Evolutionary conservation across 1,140 invertebrate genomes (phyloP).

Genomic region (Pachypeltis micranthus): DNA sequence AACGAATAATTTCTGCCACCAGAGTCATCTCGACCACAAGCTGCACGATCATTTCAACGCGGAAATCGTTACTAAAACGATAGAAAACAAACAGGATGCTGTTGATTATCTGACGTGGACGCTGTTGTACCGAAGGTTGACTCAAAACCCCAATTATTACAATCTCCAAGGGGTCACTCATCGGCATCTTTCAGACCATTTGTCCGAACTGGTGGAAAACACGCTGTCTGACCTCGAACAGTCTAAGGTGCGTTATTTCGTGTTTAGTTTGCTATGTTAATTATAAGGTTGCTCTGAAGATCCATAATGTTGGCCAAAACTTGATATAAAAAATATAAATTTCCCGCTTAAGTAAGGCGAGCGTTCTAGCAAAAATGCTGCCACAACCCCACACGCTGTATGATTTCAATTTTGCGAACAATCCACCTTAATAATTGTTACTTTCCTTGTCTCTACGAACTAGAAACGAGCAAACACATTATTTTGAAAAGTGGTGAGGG

Average conservation of each 20-base stretch:
- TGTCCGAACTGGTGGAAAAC: conserved; percentile 95
- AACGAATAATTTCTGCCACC: too few relatives aligned
- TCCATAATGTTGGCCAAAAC: too few relatives aligned
- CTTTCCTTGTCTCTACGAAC: too few relatives aligned
- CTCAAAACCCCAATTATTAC: conserved; percentile 99
- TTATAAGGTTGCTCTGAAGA: too few relatives aligned
- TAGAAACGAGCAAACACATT: too few relatives aligned
- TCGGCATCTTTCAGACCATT: conserved; percentile 91
- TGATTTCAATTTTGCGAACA: too few relatives aligned
- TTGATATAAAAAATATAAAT: too few relatives aligned
- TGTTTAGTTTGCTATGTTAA: not conserved
- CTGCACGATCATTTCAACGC: conserved; percentile 99
- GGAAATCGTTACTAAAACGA: conserved; percentile 98
- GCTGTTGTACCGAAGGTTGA: conserved; percentile 90
- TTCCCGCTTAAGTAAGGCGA: too few relatives aligned
- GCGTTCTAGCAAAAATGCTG: too few relatives aligned
- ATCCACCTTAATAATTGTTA: too few relatives aligned
- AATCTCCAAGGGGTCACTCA: conserved; percentile 94
- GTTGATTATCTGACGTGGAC: conserved; percentile 99
- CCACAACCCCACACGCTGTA: too few relatives aligned
- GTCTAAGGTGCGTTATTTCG: conserved; percentile 69
- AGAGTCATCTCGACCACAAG: conserved; percentile 89
- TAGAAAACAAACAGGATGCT: conserved; percentile 99
- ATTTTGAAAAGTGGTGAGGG: too few relatives aligned
- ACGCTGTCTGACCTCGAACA: conserved; percentile 92